Conservation (phyloP, 1,140 invertebrate species). For the Philaenus spumarius region DNA sequence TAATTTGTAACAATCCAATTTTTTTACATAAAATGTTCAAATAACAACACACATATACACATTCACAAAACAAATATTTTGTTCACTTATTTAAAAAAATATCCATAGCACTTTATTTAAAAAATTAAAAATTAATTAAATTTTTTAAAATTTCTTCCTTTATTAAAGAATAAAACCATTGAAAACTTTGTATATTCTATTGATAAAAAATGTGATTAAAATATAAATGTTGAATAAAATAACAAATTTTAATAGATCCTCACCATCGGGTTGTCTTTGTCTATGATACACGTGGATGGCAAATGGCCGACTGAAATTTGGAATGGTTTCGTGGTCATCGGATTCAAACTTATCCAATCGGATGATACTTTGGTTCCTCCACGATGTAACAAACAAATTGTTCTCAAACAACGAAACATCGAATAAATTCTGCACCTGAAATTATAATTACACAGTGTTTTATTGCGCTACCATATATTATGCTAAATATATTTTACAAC, state of each 20-base stretch:
- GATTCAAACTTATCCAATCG: conserved; percentile 49
- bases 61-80: too few species aligned
- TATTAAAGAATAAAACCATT: not conserved
- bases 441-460: too few species aligned
- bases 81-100: too few species aligned
- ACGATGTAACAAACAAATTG: conserved; percentile 57
- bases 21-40: too few species aligned
- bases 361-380: conserved; percentile 54
- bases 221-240: not conserved
- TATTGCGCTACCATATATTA: too few species aligned
- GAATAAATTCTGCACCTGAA: conserved; percentile 57
- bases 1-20: too few species aligned
- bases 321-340: conserved; percentile 38
- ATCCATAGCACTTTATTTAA: too few species aligned
- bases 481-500: too few species aligned
- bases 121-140: not conserved
- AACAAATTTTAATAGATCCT: conserved; percentile 20
- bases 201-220: not conserved
- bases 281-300: conserved; percentile 63
- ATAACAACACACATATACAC: too few species aligned
- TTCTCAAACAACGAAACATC: conserved; percentile 64
- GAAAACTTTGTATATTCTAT: conserved; percentile 4
- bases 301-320: conserved; percentile 48
- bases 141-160: not conserved
- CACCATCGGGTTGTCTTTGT: conserved; percentile 62